These are phyloP conservation scores for Sarcophaga carnaria DNA, from an alignment of 2,888 invertebrate genomes.

Conservation along the genomic window DNA sequence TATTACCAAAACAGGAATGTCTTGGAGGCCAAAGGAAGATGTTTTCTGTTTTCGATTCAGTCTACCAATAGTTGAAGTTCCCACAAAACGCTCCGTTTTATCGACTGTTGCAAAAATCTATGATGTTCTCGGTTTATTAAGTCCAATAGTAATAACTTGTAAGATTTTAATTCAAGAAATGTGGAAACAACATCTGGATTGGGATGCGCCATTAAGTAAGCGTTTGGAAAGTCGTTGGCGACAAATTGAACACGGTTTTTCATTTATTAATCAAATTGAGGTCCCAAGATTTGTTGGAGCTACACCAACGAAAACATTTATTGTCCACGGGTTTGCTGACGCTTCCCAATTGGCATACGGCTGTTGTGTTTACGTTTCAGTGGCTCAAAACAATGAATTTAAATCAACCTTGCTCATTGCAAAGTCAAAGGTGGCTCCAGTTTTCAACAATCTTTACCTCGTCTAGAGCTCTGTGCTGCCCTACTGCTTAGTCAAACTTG, in stretches of 20 bases:
- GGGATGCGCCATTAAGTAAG: constrained; percentile 24
- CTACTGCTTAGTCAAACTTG: no score
- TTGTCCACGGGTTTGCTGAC: no score
- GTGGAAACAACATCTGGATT: constrained; percentile 57
- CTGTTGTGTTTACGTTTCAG: no score
- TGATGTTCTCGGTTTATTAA: constrained; percentile 46
- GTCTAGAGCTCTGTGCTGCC: no score
- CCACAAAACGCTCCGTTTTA: constrained; percentile 40
- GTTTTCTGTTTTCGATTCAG: constrained; percentile 39
- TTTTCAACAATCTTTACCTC: no score
- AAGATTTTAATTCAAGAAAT: constrained; percentile 68
- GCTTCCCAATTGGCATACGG: no score
- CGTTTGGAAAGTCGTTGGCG: not conserved
- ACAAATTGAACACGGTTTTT: not conserved
- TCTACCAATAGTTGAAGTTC: constrained; percentile 36
- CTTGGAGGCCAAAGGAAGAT: constrained; percentile 15
- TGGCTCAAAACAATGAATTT: no score
- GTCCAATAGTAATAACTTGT: constrained; percentile 61
- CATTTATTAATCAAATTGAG: constrained; percentile 1
- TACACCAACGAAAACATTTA: no score
- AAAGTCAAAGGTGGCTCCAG: no score
- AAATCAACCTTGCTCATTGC: no score
- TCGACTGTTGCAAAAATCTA: constrained; percentile 57
- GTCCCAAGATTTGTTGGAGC: constrained; percentile 4
- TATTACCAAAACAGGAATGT: constrained; percentile 42